Base-by-base conservation (phyloP, 2,797 vertebrate genomes). In the Falco berigora region DNA sequence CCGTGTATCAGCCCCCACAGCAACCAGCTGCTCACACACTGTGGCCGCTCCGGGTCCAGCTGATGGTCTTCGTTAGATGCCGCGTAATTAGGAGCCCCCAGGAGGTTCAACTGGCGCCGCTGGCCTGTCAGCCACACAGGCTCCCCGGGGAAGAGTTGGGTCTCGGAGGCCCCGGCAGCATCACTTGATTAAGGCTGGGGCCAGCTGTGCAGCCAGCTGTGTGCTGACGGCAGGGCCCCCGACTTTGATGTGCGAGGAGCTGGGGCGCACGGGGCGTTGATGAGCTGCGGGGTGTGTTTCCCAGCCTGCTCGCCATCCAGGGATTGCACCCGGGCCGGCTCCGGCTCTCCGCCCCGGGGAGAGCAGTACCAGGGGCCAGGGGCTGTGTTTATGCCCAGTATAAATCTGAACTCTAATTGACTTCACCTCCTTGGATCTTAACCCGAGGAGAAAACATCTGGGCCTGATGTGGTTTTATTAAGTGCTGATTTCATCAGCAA, bases 381-480 rank as follows among this genome's bases (percentile, higher is more conserved):
- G 58, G 24, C 46, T 47, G 47, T 1, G 0, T 27, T 36, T 4
- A 3, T 5, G 10, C 47, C 58, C 1, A 10, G 22, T 72, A 52
- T 82, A 82, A 95, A 82, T 28, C 66, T 56, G 22, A 52, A 20
- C 71, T 82, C 56, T 50, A 77, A 89, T 95, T 92, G 91, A 96
- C 94, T 95, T 92, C 85, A 85, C 56, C 91, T 88, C 77, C 87
- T 90, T 66, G 92, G 84, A 92, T 86, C 78, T 58, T 61, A 75
- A 94, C 73, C 52, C 4, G 9, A 82, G 56, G 56, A 86, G 85
- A 82, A 90, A 93, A 88, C 97, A 95, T 86, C 95, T 94, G 96
- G 84, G 76, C 73, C 87, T 86, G 79, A 79, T 86, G 94, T 64
- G 91, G 53, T 92, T 97, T 96, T 95, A 97, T 94, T 67, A 90